Base-by-base conservation (phyloP, 2,113 vertebrate genomes). In the Emydocephalus ijimae region DNA sequence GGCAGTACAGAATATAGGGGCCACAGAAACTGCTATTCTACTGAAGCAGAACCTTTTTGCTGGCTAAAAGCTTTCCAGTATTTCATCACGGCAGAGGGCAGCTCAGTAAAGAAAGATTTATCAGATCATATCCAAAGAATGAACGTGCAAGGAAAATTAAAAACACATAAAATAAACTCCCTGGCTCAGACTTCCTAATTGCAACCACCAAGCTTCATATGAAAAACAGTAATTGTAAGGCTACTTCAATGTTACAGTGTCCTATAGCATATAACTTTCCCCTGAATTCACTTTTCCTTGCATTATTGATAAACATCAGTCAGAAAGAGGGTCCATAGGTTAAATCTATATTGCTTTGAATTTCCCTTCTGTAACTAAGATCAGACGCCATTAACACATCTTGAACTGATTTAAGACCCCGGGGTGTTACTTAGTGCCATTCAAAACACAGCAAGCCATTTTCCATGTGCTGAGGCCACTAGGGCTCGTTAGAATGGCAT, bases 351-450 rank as follows among this genome's bases (percentile, higher is more conserved):
- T 93, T 97, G 96, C 96, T 95, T 97, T 94, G 96, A 96, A 96
- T 97, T 96, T 96, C 95, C 95, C 92, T 96, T 96, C 95, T 92
- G 92, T 95, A 94, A 95, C 95, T 96, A 95, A 95, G 94, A 93
- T 97, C 96, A 97, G 96, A 97, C 95, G 96, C 96, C 90, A 92
- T 95, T 94, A 88, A 93, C 96, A 97, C 97, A 97, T 97, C 97
- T 97, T 97, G 97, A 97, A 96, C 95, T 96, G 95, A 97, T 97
- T 97, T 96, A 95, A 95, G 96, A 95, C 95, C 95, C 96, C 91
- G 95, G 96, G 94, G 90, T 96, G 96, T 96, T 96, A 94, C 95
- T 95, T 94, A 1, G 94, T 95, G 95, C 96, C 92, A 95, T 95
- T 96, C 96, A 96, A 97, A 96, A 96, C 96, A 94, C 96, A 97